Base-by-base conservation (phyloP, 2,113 vertebrate genomes). In the Rhegmatorhina hoffmannsi region DNA sequence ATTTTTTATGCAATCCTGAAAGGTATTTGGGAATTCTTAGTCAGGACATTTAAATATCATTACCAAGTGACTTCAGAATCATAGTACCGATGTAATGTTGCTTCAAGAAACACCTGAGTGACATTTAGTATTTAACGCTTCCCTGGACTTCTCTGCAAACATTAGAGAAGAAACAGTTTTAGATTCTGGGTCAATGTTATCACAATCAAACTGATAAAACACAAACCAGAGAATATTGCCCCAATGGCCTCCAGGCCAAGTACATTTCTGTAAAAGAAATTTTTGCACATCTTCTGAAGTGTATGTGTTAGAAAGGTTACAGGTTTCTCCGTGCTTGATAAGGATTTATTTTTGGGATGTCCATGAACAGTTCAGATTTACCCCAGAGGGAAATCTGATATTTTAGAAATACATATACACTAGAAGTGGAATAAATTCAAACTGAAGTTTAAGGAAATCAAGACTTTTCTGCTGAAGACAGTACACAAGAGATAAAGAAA, bases 1-100 rank as follows among this genome's bases (percentile, higher is more conserved):
- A 92, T 74, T 13, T 6, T 82, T 73, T 55, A 77, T 36, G 25
- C 4, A 52, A 79, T 15, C 66, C 40, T 91, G 67, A 93, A 96
- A 93, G 31, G 13, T 70, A 64, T 84, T 56, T 89, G 40, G 36
- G 60, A 92, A 81, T 86, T 89, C 78, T 92, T 62, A 33, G n/a
- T 47, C 40, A 73, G 40, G 38, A 86, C 38, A 55, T 69, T 84
- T 93, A 80, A 87, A 64, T 53, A 77, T 66, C 50, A 58, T 47
- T 88, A 49, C 50, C 17, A 60, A 0, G 0, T 36, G 40, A 83
- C 23, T 80, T 94, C 43, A 68, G 69, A 92, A 74, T 67, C 62
- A 76, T 19, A 47, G 14, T 46, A 46, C 1, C 0, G 4, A 46
- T 21, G 26, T 52, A 79, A 80, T 25, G 12, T 43, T 5, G 0